phyloP scores from a whole-genome alignment of 2,888 invertebrate species.

The Dolichomitus sp. region DNA sequence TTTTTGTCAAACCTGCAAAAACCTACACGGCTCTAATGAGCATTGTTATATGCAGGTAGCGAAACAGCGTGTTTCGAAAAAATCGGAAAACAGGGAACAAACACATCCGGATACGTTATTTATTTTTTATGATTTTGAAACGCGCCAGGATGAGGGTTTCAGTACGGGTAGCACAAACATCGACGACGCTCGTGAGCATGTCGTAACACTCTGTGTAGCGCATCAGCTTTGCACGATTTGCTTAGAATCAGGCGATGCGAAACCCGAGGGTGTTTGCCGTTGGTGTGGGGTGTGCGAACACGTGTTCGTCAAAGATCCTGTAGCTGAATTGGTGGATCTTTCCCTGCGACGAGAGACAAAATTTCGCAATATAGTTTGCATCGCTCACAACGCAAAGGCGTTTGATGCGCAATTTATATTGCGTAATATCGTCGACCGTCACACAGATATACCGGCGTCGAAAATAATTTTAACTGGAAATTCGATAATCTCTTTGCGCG shows the following conservation, averaged over 20 bases:
- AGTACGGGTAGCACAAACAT: no score
- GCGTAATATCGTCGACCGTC: constrained; percentile 35
- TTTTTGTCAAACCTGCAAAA: not conserved
- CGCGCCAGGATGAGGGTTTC: no score
- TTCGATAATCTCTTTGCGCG: constrained; percentile 66
- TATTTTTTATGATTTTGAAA: no score
- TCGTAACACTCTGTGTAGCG: not conserved
- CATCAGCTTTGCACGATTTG: not conserved
- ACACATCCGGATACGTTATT: no score
- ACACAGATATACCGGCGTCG: not conserved
- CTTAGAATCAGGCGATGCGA: not conserved
- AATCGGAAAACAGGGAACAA: no score
- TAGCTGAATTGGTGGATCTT: constrained; percentile 55
- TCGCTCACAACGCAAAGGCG: constrained; percentile 57
- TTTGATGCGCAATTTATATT: constrained; percentile 60
- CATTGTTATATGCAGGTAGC: not conserved
- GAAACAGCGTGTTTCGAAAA: not conserved
- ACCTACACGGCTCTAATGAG: not conserved
- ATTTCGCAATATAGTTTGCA: constrained; percentile 52
- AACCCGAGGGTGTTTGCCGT: no score
- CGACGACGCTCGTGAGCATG: not conserved
- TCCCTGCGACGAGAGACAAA: not conserved
- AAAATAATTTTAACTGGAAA: constrained; percentile 69
- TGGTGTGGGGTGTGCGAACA: no score
- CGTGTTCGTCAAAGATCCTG: constrained; percentile 9